Evolutionary conservation across 2,113 vertebrate species (phyloP).

Genomic region (Atractosteus spatula): DNA sequence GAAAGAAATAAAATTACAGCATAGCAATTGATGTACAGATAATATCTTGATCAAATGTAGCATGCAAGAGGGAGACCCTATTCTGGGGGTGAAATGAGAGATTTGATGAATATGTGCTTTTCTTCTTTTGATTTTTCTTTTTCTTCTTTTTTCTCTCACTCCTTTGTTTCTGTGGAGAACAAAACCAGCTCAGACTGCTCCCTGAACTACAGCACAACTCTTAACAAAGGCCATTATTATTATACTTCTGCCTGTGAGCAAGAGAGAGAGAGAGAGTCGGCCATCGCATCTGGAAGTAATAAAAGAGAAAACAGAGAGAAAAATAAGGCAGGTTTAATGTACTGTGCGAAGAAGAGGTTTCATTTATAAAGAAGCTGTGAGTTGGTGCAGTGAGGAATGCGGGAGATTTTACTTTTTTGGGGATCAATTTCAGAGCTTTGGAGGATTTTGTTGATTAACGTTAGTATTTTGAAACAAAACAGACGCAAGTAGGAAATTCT

Average conservation of each 20-base stretch:
- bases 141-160: background rate
- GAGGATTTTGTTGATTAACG: too few relatives aligned
- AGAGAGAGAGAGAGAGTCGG: conserved; percentile 12
- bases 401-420: too few relatives aligned
- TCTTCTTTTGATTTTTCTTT: conserved; percentile 6
- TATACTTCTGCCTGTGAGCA: conserved; percentile 13
- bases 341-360: background rate
- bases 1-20: background rate
- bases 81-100: too few relatives aligned
- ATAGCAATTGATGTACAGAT: too few relatives aligned
- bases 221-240: conserved; percentile 18
- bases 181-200: conserved; percentile 7
- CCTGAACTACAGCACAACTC: conserved; percentile 16
- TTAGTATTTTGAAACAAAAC: too few relatives aligned
- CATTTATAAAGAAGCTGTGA: too few relatives aligned
- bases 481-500: too few relatives aligned
- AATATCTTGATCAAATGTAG: too few relatives aligned
- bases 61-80: too few relatives aligned
- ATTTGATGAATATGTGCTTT: background rate
- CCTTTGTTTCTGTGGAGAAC: background rate
- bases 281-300: conserved; percentile 23
- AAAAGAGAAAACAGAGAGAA: conserved; percentile 7
- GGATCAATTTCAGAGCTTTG: too few relatives aligned
- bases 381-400: too few relatives aligned
- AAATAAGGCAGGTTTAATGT: conserved; percentile 12